Base-by-base conservation (phyloP, 2,888 invertebrate species). In the Odontomyia ornata region DNA sequence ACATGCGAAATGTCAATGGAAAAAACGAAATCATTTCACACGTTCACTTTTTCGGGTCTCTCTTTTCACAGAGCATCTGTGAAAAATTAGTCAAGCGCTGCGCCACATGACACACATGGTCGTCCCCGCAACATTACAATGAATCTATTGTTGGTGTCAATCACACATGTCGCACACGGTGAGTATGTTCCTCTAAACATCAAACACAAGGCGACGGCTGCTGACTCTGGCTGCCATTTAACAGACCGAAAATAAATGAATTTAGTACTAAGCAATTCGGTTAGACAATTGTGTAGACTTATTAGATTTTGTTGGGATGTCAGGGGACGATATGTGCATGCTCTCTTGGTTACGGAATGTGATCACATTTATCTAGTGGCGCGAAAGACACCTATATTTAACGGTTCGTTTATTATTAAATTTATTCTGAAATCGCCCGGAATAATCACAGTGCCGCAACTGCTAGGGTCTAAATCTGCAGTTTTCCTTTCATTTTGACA, bases 381-480 rank as follows among this genome's bases (percentile, higher is more conserved):
- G 18, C 52, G 23, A 2, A 25, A 23, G 57, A 60, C 57, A 25
- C 23, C 25, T 18, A 25, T 23, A 60, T 60, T 60, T 60, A 60
- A 60, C 25, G 57, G 57, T 60, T 60, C 57, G 57, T 60, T 60
- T 60, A 60, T 60, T 25, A 60, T 60, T 60, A 60, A 60, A 60
- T 60, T 60, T 60, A 60, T 60, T 7, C 25, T 60, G 52, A 18
- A n/a, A 18, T 52, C 13, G 52, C 52, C 52, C 52, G 4, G 52
- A 9, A 52, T 52, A 52, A 5, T 3, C 36, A 36, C 36, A 36
- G 36, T 3, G 36, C 9, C 36, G n/a, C n/a, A n/a, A n/a, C n/a
- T n/a, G n/a, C 36, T 36, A 9, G 9, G 36, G 36, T 15, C 52
- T 52, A 15, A 13, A 43, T 43, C 15, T 52, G 52, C 52, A 52